These are phyloP conservation scores for Varecia variegata DNA, from an alignment of 2,797 vertebrate species.

Conservation along the genomic window DNA sequence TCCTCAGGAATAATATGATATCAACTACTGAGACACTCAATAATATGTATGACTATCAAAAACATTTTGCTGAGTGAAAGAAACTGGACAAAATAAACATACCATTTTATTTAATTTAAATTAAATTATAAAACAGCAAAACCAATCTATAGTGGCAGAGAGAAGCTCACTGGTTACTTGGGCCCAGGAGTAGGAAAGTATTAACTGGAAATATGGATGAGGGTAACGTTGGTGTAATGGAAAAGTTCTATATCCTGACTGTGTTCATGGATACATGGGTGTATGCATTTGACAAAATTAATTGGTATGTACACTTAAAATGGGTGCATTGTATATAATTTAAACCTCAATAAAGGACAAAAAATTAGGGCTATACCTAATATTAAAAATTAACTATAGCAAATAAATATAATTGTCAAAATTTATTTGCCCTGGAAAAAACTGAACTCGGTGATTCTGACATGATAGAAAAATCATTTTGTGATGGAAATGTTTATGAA, in stretches of 20 bases:
- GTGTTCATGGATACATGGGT: neutral
- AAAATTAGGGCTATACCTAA: neutral
- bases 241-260: neutral
- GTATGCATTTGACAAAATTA: neutral
- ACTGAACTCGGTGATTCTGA: rapidly evolving
- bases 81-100: neutral
- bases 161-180: neutral
- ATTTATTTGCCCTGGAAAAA: neutral
- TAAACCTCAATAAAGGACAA: neutral
- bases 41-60: neutral
- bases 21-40: neutral
- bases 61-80: neutral
- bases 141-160: neutral
- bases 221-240: neutral
- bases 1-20: neutral
- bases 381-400: neutral
- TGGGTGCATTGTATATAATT: neutral
- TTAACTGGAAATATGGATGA: neutral
- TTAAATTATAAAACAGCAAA: neutral
- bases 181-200: rapidly evolving
- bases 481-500: neutral
- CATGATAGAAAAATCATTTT: neutral
- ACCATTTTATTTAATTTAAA: neutral
- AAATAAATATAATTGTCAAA: neutral
- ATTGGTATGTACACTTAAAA: neutral